Conservation (phyloP, 1,140 invertebrate genomes). For the Drosophila ananassae region DNA sequence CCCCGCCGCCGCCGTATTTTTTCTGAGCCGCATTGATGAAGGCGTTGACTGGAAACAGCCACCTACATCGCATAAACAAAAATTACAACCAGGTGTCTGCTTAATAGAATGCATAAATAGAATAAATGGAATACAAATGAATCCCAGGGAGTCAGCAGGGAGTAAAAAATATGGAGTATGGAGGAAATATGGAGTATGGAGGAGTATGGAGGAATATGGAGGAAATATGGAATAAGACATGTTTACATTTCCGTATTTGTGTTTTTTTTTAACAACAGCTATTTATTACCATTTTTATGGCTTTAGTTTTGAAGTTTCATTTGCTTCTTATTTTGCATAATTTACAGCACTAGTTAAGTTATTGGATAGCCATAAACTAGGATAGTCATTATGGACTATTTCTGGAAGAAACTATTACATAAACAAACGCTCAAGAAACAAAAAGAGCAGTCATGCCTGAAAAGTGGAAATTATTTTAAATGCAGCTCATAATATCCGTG, state of each 20-base stretch:
- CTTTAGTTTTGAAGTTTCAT: not conserved
- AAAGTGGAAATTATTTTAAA: not conserved
- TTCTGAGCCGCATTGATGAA: slow-evolving; percentile 18
- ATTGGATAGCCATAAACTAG: not conserved
- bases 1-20: not conserved
- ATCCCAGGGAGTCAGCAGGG: not conserved
- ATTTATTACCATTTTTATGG: not conserved
- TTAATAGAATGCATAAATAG: slow-evolving; percentile 44
- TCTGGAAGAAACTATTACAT: not conserved
- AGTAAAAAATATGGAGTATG: not conserved
- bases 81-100: slow-evolving; percentile 35
- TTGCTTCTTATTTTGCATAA: not conserved
- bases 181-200: not conserved
- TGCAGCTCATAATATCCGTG: slow-evolving; percentile 1
- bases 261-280: not conserved
- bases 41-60: slow-evolving; percentile 46
- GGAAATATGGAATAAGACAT: not conserved
- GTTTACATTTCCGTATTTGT: slow-evolving; percentile 1
- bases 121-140: slow-evolving; percentile 32
- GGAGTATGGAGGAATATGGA: not conserved
- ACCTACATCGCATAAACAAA: slow-evolving; percentile 38
- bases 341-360: not conserved
- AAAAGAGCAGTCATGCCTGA: not conserved
- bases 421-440: no score
- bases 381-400: not conserved